Evolutionary conservation across 2,888 invertebrate species (phyloP).

Genomic region (Ellobium chinense): DNA sequence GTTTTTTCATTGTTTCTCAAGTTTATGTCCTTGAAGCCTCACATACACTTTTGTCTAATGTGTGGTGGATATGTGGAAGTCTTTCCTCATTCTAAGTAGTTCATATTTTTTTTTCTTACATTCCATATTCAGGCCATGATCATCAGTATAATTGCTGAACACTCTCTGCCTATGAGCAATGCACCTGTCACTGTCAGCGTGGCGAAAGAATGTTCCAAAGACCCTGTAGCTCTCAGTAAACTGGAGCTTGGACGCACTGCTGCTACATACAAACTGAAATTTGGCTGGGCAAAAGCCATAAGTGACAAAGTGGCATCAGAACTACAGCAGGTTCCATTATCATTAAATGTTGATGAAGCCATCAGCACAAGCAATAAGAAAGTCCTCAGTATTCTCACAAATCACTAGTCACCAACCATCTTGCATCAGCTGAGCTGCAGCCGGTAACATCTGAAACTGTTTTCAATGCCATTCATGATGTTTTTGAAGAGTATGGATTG

Average conservation of each 20-base stretch:
- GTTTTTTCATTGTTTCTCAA: too few species aligned
- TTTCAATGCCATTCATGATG: neutral
- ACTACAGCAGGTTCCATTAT: neutral
- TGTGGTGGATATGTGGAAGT: too few species aligned
- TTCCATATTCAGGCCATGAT: too few species aligned
- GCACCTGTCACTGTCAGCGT: neutral
- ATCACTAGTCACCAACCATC: conserved; percentile 11
- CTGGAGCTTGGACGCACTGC: conserved; percentile 7
- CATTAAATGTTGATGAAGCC: conserved; percentile 23
- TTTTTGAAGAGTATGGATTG: conserved; percentile 5
- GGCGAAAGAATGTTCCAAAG: neutral
- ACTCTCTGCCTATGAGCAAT: neutral
- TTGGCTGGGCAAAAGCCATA: neutral
- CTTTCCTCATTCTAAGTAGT: too few species aligned
- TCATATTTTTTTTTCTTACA: too few species aligned
- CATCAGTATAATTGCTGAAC: too few species aligned
- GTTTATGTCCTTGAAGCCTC: too few species aligned
- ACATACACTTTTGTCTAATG: too few species aligned
- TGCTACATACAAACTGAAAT: conserved; percentile 25
- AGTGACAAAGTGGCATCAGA: neutral
- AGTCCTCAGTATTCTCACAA: conserved; percentile 9
- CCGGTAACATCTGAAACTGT: conserved; percentile 14
- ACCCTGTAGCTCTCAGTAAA: conserved; percentile 5
- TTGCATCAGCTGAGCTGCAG: conserved; percentile 3
- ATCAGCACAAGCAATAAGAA: conserved; percentile 5